Conservation (phyloP, 2,113 vertebrate genomes). For the Illadopsis cleaveri region DNA sequence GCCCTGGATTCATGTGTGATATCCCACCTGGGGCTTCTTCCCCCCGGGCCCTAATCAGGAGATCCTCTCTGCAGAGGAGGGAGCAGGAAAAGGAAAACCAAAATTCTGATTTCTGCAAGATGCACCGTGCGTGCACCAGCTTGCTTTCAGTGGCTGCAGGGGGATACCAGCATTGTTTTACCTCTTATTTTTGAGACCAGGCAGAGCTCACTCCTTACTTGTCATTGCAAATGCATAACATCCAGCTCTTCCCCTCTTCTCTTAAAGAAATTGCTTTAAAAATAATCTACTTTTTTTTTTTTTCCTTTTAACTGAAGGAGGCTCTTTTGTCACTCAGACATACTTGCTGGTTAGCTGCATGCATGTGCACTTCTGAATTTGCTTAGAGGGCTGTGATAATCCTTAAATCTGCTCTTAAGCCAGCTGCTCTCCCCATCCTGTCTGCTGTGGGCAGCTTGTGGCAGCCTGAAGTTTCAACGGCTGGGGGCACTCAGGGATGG, state of each 20-base stretch:
- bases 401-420: not conserved
- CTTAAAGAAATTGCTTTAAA: not conserved
- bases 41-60: not conserved
- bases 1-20: not conserved
- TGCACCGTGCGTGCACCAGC: accelerated
- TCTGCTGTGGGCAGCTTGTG: not conserved
- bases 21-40: not conserved
- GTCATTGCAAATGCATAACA: not conserved
- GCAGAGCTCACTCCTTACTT: not conserved
- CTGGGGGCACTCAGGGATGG: not conserved
- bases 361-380: not conserved
- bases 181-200: not conserved
- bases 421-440: not conserved
- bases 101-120: not conserved
- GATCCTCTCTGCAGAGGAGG: not conserved
- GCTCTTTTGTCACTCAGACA: not conserved
- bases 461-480: not conserved
- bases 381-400: not conserved
- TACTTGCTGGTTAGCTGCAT: not conserved
- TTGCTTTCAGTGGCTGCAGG: not conserved
- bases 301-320: not conserved
- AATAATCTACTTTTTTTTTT: not conserved
- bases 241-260: not conserved
- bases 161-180: not conserved
- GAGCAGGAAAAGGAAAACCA: not conserved